Base-by-base conservation (phyloP, 1,140 invertebrate species). In the Rhysida immarginata region DNA sequence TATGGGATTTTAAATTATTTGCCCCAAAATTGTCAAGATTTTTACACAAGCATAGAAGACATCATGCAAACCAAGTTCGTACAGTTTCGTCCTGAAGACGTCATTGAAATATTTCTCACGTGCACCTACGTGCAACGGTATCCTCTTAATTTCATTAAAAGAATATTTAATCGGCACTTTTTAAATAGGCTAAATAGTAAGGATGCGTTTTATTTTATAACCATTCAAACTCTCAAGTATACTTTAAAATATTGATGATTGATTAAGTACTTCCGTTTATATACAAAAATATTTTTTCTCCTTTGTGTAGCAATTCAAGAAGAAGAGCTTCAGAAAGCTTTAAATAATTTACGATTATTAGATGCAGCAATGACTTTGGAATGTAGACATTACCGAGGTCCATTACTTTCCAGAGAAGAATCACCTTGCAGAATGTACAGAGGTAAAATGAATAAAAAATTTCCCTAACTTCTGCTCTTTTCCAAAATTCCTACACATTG, bases 341-440 rank as follows among this genome's bases (percentile, higher is more conserved):
- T 71, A 59, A 66, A 71, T 23, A 79, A 78, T 60, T 64, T 84
- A 20, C 72, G 76, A 63, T 64, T 83, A 2, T 72, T 85, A 23
- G 82, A 84, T 60, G 74, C 74, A 43, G 74, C 78, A 2, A 74
- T 84, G 71, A 76, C 75, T 25, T 63, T 84, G 26, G 81, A 84
- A 61, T 81, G 77, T 63, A 60, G 71, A 42, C 65, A 70, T 25
- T 81, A 80, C 63, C 64, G 63, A 24, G 77, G 79, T 27, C 80
- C 79, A n/a, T 44, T 80, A 41, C 59, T 82, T 16, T 75, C 78
- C 13, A 70, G 66, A 71, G 8, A 74, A 76, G 62, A 70, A 77
- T 57, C 44, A 23, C n/a, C 23, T 20, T 23, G 23, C 11, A 20
- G 11, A 20, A 5, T 46, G 5, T 11, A 20, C 44, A 46, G 44